Base-by-base conservation (phyloP, 2,888 invertebrate genomes). In the Chrysina gloriosa region DNA sequence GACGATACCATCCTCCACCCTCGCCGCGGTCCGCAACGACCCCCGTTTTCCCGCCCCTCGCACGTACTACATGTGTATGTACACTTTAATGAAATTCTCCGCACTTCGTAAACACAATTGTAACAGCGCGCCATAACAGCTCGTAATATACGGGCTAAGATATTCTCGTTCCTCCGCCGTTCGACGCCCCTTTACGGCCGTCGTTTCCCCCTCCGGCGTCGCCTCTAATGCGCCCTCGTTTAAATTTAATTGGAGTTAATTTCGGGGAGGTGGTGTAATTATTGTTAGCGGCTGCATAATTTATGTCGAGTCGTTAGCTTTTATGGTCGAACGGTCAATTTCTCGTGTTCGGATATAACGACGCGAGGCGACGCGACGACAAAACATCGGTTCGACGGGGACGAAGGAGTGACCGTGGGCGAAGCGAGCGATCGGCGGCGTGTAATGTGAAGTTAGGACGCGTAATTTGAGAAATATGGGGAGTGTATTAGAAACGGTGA, bases 41-140 rank as follows among this genome's bases (percentile, higher is more conserved):
- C n/a, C n/a, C 31, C n/a, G n/a, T 31, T 31, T 31, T n/a, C 16
- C 42, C 14, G 19, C 1, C 21, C 3, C 21, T 45, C 19, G 45
- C 19, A 21, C 21, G 11, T 14, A 50, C 25, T 16, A 25, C 34
- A 21, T 77, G 76, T 76, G 76, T 76, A 76, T 74, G 76, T 76
- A 75, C 14, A 39, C 75, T 73, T 76, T 77, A 77, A 77, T 77
- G 76, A 77, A 77, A 77, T 77, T 77, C 76, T 77, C 77, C 75
- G 68, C 76, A 76, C 75, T 76, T 73, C 76, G 76, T 77, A 77
- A 76, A 77, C 73, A 75, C 72, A 75, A 77, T 76, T 74, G 75
- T 74, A 76, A 75, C 76, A 76, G 76, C 70, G 71, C 70, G 76
- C 70, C 68, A 58, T 72, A 74, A 73, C 74, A 72, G 73, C 72